Percentiles rank a stretch among this genome's conserved stretches.
Conservation (phyloP, 2,113 vertebrate genomes). For the Promerops cafer region DNA sequence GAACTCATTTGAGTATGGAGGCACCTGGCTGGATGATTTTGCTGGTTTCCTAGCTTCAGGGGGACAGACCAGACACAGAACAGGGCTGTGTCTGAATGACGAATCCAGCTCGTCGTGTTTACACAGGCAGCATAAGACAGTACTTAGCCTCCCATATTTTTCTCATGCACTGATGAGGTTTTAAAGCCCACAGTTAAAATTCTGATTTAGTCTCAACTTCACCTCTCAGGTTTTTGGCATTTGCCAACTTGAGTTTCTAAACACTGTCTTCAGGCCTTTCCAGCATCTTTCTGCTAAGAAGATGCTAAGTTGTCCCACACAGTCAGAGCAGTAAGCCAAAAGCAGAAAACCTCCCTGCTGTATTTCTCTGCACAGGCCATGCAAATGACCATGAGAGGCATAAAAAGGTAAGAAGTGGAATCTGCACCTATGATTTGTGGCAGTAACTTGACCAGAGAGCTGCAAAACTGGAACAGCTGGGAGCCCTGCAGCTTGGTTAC, state of each 20-base stretch:
- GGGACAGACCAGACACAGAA: neutral
- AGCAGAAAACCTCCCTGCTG: neutral
- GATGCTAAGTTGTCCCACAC: neutral
- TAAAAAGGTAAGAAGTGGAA: neutral
- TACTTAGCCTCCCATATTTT: neutral
- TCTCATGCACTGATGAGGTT: neutral
- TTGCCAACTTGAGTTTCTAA: neutral
- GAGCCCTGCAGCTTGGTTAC: neutral
- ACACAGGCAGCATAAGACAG: neutral
- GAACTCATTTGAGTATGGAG: neutral
- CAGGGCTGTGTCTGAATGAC: neutral
- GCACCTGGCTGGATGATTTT: neutral
- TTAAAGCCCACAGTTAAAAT: neutral
- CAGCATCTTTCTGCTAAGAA: neutral
- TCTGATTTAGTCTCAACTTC: neutral
- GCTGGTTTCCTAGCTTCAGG: slow-evolving; percentile 2
- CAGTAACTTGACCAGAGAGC: neutral
- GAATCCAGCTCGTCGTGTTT: neutral
- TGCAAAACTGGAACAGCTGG: neutral
- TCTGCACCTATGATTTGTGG: neutral
- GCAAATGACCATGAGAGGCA: neutral
- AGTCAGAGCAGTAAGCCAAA: neutral
- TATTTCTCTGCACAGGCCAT: neutral
- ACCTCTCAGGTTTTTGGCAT: neutral
- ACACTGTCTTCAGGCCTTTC: neutral